phyloP scores from a whole-genome alignment of 2,797 vertebrate genomes.

The Staurois parvus region DNA sequence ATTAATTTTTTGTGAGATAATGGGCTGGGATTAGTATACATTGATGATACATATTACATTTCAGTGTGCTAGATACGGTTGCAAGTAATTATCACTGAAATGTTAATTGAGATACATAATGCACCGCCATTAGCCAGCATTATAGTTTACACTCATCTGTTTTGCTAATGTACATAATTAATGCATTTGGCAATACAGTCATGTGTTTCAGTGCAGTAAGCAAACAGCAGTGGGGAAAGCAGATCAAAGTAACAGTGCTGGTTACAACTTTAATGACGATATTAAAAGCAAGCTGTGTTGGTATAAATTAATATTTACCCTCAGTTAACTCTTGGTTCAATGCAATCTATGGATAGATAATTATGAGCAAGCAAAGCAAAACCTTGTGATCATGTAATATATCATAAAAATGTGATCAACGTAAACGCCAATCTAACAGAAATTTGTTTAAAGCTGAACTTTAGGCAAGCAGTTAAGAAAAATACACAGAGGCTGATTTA shows the following conservation, averaged over 20 bases:
- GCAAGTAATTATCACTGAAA: background rate
- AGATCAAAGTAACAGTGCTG: background rate
- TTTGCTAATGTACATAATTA: slow-evolving; percentile 18
- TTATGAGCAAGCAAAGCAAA: too few relatives aligned
- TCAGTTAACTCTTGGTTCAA: too few relatives aligned
- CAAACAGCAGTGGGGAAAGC: slow-evolving; percentile 2
- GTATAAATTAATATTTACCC: slow-evolving; percentile 20
- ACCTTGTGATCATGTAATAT: too few relatives aligned
- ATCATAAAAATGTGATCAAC: too few relatives aligned
- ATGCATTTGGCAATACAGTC: background rate
- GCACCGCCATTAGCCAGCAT: background rate
- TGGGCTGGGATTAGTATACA: background rate
- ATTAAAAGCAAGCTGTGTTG: background rate
- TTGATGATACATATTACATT: background rate
- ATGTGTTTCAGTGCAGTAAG: slow-evolving; percentile 5
- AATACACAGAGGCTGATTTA: too few relatives aligned
- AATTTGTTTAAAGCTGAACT: too few relatives aligned
- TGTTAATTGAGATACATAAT: background rate
- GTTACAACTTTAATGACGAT: slow-evolving; percentile 6
- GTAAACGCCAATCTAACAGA: too few relatives aligned
- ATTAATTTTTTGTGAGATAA: background rate
- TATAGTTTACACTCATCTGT: slow-evolving; percentile 2
- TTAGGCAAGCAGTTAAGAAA: too few relatives aligned
- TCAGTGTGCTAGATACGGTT: background rate
- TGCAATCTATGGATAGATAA: too few relatives aligned